A percentile compares a stretch with the other conserved stretches of the same genome.
These are phyloP conservation scores for Machimus rusticus DNA, from an alignment of 2,888 invertebrate species.

Conservation along the genomic window DNA sequence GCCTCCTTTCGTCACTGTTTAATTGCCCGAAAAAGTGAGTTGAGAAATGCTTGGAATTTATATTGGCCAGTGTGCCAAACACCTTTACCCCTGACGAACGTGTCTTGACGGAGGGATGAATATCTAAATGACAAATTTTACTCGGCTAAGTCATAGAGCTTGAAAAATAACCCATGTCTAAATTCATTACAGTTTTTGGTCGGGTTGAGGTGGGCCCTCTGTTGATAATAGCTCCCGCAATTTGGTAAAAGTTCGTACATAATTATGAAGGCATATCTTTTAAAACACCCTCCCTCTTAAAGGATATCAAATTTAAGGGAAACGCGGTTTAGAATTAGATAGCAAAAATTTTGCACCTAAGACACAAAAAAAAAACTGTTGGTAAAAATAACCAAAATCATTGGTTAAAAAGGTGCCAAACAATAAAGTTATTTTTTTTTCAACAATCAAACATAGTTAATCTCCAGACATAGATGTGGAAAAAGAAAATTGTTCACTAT, in stretches of 20 bases:
- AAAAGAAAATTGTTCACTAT: too few species aligned
- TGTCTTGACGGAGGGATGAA: not conserved
- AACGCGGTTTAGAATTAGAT: not conserved
- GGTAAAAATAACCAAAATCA: too few species aligned
- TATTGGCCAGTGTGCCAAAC: not conserved
- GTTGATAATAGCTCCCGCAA: not conserved
- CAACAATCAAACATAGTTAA: too few species aligned
- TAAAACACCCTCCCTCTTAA: not conserved
- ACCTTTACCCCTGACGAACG: not conserved
- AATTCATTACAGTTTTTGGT: not conserved
- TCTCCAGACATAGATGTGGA: too few species aligned
- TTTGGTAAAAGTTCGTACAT: not conserved
- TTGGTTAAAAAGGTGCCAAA: too few species aligned
- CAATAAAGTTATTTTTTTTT: too few species aligned
- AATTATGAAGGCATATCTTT: not conserved
- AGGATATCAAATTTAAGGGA: not conserved
- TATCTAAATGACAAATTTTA: not conserved
- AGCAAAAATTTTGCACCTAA: not conserved
- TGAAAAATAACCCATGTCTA: not conserved
- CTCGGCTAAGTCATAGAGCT: not conserved
- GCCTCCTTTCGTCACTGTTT: not conserved
- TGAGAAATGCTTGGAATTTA: conserved; percentile 18
- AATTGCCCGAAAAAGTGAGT: conserved; percentile 25
- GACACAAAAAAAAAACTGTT: too few species aligned
- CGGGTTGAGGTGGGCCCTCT: not conserved